Evolutionary conservation across 2,113 vertebrate genomes (phyloP), one percentile per base, ranked within the genome.

Genomic region (Thalassarche chlororhynchos): DNA sequence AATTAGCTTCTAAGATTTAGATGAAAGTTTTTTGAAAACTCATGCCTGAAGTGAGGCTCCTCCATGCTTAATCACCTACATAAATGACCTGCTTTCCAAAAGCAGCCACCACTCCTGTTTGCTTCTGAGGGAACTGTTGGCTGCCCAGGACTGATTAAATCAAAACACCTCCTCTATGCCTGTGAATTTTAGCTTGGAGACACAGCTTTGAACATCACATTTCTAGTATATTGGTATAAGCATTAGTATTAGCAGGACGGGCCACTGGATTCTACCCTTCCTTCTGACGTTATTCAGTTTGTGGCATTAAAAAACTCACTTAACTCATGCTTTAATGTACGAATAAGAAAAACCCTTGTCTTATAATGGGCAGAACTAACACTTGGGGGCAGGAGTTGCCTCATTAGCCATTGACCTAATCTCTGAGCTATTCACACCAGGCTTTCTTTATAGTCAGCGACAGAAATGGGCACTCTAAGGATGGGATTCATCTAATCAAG

Each of bases 401-500:
- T 91, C 49, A 40, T 66, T 84, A 93, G 49, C 26, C 12, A 7
- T 12, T 85, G 78, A 83, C 61, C 42, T 72, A 34, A 87, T 79
- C 85, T 90, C 82, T 77, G 58, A 90, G 70, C 44, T 87, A 21
- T 82, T 95, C 70, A 79, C 76, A 92, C 38, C 47, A 71, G 89
- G 14, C 81, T 87, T 91, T 47, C 91, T 78, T 75, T 75, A 75
- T 5, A 93, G 77, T 64, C 44, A 75, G 15, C 0, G 10, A 47
- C 89, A 96, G 61, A 93, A 79, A 85, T 8, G 25, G 3, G 15
- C 49, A 80, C 31, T 93, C 57, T 38, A 58, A 93, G 71, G 87
- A 72, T 54, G 75, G 66, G 46, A 85, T 87, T 87, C 74, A 86
- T 86, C 87, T 90, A 55, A 96, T 83, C 66, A 95, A 95, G 36